A percentile compares a stretch with the other conserved stretches of the same genome.
Evolutionary conservation across 2,113 vertebrate species (phyloP).

Genomic region (Cricetomys ansorgei): DNA sequence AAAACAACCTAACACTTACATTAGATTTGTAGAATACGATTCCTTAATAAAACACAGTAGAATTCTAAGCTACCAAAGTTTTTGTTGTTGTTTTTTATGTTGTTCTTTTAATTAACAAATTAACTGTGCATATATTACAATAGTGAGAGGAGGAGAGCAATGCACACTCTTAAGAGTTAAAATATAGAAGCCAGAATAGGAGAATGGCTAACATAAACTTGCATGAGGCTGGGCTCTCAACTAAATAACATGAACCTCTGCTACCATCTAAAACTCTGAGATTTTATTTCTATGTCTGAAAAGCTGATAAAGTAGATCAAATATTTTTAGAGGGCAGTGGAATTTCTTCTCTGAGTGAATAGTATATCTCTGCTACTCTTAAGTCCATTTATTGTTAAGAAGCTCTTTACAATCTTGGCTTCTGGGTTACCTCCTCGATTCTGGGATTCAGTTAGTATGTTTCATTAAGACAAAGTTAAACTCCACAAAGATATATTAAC

Average conservation of each 20-base stretch:
- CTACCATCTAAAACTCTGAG: background rate
- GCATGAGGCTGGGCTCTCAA: background rate
- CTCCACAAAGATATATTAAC: background rate
- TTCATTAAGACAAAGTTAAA: slow-evolving; percentile 22
- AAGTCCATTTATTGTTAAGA: background rate
- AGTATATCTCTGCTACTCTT: background rate
- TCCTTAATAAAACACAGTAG: background rate
- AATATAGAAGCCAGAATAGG: background rate
- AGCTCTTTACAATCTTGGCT: background rate
- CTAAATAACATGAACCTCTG: background rate
- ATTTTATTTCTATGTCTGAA: background rate
- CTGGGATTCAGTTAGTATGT: background rate
- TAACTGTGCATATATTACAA: background rate
- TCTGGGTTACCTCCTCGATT: slow-evolving; percentile 16
- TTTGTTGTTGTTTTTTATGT: background rate
- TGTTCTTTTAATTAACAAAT: background rate
- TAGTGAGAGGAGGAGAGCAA: background rate
- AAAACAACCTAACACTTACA: background rate
- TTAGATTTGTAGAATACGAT: background rate
- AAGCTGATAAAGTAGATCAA: slow-evolving; percentile 4
- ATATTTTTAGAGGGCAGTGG: background rate
- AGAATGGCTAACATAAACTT: background rate
- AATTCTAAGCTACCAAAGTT: background rate
- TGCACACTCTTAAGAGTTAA: background rate
- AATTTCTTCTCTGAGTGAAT: slow-evolving; percentile 8